Conservation (phyloP, 2,797 vertebrate species). For the Taeniopygia guttata region DNA sequence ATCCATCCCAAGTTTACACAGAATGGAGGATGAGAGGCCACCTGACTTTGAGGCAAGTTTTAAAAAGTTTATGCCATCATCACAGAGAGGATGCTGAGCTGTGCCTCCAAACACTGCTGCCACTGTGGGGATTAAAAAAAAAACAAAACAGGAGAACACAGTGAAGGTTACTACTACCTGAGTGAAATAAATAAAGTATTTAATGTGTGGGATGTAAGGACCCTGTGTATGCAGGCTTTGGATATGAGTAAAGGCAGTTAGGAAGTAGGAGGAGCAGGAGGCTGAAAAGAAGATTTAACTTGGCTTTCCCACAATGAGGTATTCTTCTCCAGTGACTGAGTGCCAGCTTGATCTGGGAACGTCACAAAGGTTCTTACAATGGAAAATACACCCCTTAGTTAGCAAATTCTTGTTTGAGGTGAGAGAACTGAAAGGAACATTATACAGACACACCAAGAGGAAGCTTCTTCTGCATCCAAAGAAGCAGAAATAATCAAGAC, state of each 20-base stretch:
- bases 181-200: background rate
- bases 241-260: background rate
- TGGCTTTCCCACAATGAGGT: conserved; percentile 20
- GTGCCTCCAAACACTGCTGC: background rate
- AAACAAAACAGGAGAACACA: background rate
- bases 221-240: background rate
- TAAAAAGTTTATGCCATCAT: background rate
- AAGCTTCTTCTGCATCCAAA: background rate
- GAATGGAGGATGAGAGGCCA: background rate
- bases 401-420: background rate
- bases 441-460: background rate
- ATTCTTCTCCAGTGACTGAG: conserved; percentile 15
- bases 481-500: background rate
- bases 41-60: background rate
- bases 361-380: background rate
- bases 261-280: conserved; percentile 5
- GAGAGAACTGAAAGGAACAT: background rate
- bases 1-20: background rate
- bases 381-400: background rate
- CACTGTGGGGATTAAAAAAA: background rate
- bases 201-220: background rate
- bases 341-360: conserved; percentile 9
- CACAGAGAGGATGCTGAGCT: background rate
- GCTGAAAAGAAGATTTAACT: conserved; percentile 16
- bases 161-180: background rate